Conservation (phyloP, 2,797 vertebrate species). For the Odontamblyopus lacepedii region DNA sequence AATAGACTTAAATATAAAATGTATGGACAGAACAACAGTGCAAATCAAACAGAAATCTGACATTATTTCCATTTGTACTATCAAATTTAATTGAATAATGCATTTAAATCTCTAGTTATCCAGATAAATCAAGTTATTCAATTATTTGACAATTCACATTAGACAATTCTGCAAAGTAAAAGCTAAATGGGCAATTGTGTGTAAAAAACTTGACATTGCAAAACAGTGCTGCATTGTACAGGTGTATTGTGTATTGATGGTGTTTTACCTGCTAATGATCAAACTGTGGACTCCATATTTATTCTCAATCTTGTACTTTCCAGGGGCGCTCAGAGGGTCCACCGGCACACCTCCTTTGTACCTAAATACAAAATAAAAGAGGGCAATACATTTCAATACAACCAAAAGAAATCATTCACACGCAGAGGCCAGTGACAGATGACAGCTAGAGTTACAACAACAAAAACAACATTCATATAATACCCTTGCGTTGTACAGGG, state of each 20-base stretch:
- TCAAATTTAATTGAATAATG: too few relatives aligned
- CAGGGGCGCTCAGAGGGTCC: conserved; percentile 83
- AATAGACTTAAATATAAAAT: too few relatives aligned
- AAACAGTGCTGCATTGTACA: background rate
- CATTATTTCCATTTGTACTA: too few relatives aligned
- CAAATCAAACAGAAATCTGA: too few relatives aligned
- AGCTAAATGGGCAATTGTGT: background rate
- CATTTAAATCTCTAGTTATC: too few relatives aligned
- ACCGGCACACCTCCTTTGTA: conserved; percentile 88
- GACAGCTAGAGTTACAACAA: too few relatives aligned
- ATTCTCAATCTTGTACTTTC: conserved; percentile 91
- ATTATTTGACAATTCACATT: too few relatives aligned
- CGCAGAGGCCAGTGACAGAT: too few relatives aligned
- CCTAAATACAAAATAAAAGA: conserved; percentile 70
- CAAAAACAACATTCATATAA: too few relatives aligned
- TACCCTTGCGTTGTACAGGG: too few relatives aligned
- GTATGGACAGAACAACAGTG: too few relatives aligned
- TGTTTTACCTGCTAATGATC: conserved; percentile 88
- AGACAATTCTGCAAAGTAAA: background rate
- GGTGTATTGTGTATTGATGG: background rate
- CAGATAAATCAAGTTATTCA: too few relatives aligned
- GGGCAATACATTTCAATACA: background rate
- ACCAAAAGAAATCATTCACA: background rate
- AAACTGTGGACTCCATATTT: conserved; percentile 93
- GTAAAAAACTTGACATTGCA: background rate